phyloP scores from a whole-genome alignment of 2,113 vertebrate species.

The Ciconia boyciana region DNA sequence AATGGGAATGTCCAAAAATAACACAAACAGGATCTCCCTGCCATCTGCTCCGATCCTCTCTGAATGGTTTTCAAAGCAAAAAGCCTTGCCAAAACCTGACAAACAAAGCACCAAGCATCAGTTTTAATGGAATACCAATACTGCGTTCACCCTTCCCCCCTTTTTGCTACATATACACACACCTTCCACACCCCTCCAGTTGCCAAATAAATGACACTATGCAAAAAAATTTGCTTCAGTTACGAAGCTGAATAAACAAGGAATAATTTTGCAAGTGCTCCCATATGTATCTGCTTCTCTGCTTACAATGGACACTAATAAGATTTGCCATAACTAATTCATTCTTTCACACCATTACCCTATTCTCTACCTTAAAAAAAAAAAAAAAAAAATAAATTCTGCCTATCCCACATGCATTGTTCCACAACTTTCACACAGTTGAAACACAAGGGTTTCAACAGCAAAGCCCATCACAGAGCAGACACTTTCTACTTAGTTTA shows the following conservation, averaged over 20 bases:
- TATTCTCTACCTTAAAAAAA: slow-evolving; percentile 22
- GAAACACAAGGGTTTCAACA: not conserved
- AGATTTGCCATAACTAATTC: slow-evolving; percentile 80
- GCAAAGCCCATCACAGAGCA: not conserved
- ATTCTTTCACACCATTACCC: slow-evolving; percentile 68
- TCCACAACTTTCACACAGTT: slow-evolving; percentile 28
- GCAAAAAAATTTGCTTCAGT: slow-evolving; percentile 73
- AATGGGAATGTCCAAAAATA: slow-evolving; percentile 54
- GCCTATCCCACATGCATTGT: slow-evolving; percentile 11
- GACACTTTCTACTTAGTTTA: not conserved
- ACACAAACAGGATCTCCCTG: slow-evolving; percentile 59
- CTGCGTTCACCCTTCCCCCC: not conserved
- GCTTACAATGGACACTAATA: slow-evolving; percentile 72
- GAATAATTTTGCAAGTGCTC: slow-evolving; percentile 69
- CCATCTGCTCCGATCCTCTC: slow-evolving; percentile 43
- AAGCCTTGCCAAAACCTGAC: slow-evolving; percentile 59
- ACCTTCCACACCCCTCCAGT: slow-evolving; percentile 60
- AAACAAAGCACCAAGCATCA: slow-evolving; percentile 34
- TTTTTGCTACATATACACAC: slow-evolving; percentile 14
- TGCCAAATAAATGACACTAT: slow-evolving; percentile 70
- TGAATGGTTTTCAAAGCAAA: slow-evolving; percentile 62
- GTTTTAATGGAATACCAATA: slow-evolving; percentile 53
- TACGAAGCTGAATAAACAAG: slow-evolving; percentile 71
- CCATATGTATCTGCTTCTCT: slow-evolving; percentile 69
- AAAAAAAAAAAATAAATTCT: not conserved